Evolutionary conservation across 2,113 vertebrate species (phyloP).

Genomic region (Aegotheles bennettii): DNA sequence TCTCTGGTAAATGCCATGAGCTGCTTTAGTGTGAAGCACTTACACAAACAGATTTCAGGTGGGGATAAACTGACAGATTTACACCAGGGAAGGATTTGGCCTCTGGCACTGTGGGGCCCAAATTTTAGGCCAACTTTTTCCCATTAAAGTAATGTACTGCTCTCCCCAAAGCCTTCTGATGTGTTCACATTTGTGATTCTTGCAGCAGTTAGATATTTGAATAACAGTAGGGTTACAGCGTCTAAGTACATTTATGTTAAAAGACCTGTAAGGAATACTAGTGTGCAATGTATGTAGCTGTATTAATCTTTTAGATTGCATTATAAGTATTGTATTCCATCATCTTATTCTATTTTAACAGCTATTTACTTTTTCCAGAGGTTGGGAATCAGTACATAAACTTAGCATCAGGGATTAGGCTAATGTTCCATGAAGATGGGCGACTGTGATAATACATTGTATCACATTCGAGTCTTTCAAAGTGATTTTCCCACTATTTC

Average conservation of each 20-base stretch:
- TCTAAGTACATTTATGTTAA: not conserved
- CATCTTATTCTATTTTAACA: not conserved
- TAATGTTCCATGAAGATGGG: not conserved
- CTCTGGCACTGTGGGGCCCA: not conserved
- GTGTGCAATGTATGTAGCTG: not conserved
- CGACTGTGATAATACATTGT: not conserved
- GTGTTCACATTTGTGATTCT: not conserved
- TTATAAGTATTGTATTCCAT: not conserved
- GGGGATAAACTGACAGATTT: not conserved
- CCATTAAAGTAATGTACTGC: not conserved
- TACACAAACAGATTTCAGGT: not conserved
- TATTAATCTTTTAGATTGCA: not conserved
- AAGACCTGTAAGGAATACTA: not conserved
- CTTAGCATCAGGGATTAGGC: not conserved
- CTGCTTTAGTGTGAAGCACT: not conserved
- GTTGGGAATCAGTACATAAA: not conserved
- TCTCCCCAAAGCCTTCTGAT: not conserved
- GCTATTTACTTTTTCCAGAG: not conserved
- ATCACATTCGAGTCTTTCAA: not conserved
- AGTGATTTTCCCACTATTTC: not conserved
- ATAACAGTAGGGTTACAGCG: not conserved
- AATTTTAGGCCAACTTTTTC: not conserved
- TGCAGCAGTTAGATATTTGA: not conserved
- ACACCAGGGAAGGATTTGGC: not conserved
- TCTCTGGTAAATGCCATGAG: not conserved